Percentiles rank a stretch among this genome's conserved stretches.
Conservation (phyloP, 2,797 vertebrate species). For the Falco cherrug region DNA sequence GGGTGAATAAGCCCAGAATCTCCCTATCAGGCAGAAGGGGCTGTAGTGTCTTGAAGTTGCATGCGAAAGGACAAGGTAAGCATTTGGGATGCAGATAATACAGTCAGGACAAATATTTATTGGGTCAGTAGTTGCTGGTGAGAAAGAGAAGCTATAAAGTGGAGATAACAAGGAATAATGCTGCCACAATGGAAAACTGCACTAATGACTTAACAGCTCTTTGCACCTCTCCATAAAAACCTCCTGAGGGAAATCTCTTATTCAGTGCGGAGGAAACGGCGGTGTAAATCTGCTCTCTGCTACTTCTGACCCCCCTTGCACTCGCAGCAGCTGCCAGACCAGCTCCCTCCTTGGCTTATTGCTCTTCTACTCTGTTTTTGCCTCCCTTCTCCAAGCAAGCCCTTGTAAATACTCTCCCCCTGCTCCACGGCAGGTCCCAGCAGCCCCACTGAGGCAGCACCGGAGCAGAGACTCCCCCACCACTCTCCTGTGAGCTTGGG, state of each 20-base stretch:
- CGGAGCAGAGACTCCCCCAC: background rate
- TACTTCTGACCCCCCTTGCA: background rate
- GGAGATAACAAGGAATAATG: constrained; percentile 58
- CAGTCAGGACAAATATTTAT: constrained; percentile 44
- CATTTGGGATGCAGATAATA: background rate
- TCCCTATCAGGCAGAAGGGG: background rate
- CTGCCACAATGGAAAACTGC: constrained; percentile 38
- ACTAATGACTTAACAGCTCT: constrained; percentile 64
- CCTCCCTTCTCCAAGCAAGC: background rate
- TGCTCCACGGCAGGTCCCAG: background rate
- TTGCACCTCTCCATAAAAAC: constrained; percentile 59
- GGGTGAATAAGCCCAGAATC: background rate
- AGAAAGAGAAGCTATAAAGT: constrained; percentile 55
- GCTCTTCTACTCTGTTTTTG: background rate
- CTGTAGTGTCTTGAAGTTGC: background rate
- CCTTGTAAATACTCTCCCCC: background rate
- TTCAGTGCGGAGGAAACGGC: background rate
- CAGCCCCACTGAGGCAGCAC: background rate
- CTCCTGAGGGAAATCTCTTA: constrained; percentile 51
- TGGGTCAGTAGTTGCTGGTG: constrained; percentile 29
- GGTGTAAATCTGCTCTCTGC: background rate
- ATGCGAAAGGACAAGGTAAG: background rate
- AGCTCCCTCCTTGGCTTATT: background rate
- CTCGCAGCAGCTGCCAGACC: background rate
- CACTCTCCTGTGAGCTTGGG: accelerated